These are phyloP conservation scores for Entomobrya proxima DNA, from an alignment of 2,888 invertebrate species.

Conservation along the genomic window DNA sequence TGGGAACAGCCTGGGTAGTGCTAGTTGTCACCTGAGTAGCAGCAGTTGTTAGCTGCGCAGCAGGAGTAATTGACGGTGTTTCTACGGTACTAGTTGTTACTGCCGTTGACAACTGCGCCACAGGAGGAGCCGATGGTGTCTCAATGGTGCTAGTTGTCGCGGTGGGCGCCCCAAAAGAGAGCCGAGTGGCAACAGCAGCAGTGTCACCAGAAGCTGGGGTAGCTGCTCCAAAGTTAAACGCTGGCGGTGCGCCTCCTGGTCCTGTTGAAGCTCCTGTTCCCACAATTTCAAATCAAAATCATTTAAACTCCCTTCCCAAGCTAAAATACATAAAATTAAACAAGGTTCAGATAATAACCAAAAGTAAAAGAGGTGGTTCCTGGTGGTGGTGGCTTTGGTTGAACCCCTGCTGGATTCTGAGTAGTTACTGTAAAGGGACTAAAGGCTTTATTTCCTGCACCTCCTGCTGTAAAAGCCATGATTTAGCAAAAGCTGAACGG, in stretches of 20 bases:
- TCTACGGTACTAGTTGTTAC: too few species aligned
- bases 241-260: background rate
- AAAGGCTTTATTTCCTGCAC: constrained; percentile 39
- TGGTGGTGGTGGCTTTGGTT: background rate
- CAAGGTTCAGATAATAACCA: too few species aligned
- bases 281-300: too few species aligned
- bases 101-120: too few species aligned
- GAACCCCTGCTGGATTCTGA: background rate
- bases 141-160: too few species aligned
- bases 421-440: constrained; percentile 33
- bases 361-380: background rate
- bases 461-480: background rate
- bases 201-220: background rate
- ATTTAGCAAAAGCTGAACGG: background rate
- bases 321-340: too few species aligned
- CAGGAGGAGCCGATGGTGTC: too few species aligned
- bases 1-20: constrained; percentile 28
- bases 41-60: constrained; percentile 55
- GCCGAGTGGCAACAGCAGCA: constrained; percentile 19
- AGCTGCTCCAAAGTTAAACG: constrained; percentile 13
- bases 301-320: too few species aligned
- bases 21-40: constrained; percentile 65
- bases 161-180: constrained; percentile 41
- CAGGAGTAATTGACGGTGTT: background rate
- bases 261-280: too few species aligned